Percentiles rank a stretch among this genome's conserved stretches.
Conservation (phyloP, 2,113 vertebrate genomes). For the Sclerurus mexicanus region DNA sequence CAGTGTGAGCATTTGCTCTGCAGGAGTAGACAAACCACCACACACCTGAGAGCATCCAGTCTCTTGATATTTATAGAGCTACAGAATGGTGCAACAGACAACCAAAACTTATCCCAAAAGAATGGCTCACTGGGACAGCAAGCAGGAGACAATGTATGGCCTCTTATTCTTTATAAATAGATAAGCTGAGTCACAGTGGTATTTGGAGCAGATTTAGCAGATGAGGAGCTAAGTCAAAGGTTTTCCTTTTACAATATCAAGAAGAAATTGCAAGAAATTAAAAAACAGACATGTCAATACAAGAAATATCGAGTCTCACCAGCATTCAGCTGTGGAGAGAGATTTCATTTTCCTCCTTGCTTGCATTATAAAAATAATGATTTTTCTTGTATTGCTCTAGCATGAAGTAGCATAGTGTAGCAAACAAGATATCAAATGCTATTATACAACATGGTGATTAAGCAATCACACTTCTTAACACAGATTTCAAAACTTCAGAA, state of each 20-base stretch:
- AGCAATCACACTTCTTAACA: background rate
- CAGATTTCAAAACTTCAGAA: background rate
- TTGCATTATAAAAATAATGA: background rate
- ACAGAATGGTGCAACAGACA: background rate
- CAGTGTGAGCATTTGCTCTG: background rate
- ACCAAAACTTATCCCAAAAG: background rate
- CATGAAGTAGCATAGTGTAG: background rate
- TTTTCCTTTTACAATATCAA: background rate
- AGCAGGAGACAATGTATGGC: background rate
- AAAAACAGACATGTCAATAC: background rate
- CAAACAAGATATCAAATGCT: background rate
- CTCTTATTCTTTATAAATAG: background rate
- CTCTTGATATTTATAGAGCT: background rate
- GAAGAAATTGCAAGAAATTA: background rate
- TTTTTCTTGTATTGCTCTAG: background rate
- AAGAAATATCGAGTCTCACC: background rate
- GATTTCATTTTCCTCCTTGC: background rate
- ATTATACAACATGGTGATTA: background rate
- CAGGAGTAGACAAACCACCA: background rate
- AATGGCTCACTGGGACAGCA: background rate
- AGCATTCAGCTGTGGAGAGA: background rate
- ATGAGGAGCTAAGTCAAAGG: background rate
- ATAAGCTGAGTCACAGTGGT: background rate
- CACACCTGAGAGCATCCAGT: background rate
- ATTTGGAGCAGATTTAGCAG: background rate